Base-by-base conservation (phyloP, 2,888 invertebrate genomes). In the Theretra japonica region DNA sequence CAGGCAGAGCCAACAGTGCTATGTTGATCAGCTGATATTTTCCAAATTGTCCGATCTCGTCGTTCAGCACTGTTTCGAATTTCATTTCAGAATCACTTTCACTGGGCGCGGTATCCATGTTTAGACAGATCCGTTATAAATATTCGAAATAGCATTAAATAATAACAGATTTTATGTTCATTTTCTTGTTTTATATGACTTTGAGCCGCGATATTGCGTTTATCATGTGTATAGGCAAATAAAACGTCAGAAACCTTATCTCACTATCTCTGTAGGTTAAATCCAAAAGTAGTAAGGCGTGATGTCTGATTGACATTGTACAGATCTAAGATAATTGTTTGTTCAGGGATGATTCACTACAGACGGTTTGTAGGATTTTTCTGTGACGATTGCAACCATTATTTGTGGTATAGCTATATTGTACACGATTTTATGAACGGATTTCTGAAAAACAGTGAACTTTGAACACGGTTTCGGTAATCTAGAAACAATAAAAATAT, bases 21-120 rank as follows among this genome's bases (percentile, higher is more conserved):
- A 93, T 81, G 74, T 88, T 89, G 72, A 90, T 77, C 1, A 89
- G 71, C 81, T 93, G 93, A 76, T 86, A 93, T 82, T 89, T 91
- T 59, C 92, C 93, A 68, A 92, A 89, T 72, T 88, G 84, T 73
- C 92, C 93, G 70, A 93, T 76, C 82, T 90, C 90, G 71, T 81
- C 82, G 73, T 90, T 88, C 60, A 93, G 79, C 72, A 91, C 86
- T 11, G 83, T 82, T 74, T 93, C 92, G 74, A 92, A 91, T 53
- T 89, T 84, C 74, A 77, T 77, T 71, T 82, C 77, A 11, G 79
- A 70, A 59, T 82, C 88, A 83, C 82, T 79, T 70, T 84, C 83
- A 84, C 82, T 79, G 59, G 75, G 72, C 74, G 79, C 75, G 65
- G 76, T 77, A 58, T 80, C 73, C 87, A 87, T 73, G 28, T 50